Conservation (phyloP, 2,113 vertebrate genomes). For the Platysternon megacephalum region DNA sequence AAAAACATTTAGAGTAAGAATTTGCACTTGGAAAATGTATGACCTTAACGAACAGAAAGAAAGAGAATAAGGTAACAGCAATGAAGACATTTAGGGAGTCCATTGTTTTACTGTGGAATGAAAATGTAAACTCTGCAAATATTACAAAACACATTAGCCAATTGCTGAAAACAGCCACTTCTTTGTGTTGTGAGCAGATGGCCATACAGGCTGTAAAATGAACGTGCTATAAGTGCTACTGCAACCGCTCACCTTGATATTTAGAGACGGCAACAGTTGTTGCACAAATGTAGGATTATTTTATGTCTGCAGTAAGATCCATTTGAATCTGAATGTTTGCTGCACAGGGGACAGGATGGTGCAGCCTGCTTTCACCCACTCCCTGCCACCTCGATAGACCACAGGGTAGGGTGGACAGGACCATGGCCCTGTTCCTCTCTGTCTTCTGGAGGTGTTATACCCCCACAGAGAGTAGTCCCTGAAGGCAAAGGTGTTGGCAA, state of each 20-base stretch:
- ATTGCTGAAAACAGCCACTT: not conserved
- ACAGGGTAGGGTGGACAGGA: not conserved
- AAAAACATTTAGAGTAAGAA: conserved; percentile 14
- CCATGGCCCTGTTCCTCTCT: not conserved
- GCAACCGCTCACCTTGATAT: not conserved
- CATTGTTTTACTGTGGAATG: not conserved
- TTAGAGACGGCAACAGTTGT: not conserved
- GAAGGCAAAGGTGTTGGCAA: not conserved
- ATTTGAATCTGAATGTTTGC: not conserved
- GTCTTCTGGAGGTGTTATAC: not conserved
- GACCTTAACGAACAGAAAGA: not conserved
- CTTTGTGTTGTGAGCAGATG: not conserved
- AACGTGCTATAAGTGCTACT: not conserved
- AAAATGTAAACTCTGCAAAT: conserved; percentile 15
- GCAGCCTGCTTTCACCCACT: not conserved
- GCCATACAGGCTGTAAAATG: not conserved
- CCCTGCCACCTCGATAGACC: not conserved
- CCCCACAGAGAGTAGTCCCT: not conserved
- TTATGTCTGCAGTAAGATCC: not conserved
- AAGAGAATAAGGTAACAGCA: not conserved
- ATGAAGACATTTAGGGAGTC: not conserved
- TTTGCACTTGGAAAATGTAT: not conserved
- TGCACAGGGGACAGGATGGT: not conserved
- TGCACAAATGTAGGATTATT: not conserved
- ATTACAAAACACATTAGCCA: not conserved